These are phyloP conservation scores for Grus americana DNA, from an alignment of 2,113 vertebrate genomes.

Conservation along the genomic window DNA sequence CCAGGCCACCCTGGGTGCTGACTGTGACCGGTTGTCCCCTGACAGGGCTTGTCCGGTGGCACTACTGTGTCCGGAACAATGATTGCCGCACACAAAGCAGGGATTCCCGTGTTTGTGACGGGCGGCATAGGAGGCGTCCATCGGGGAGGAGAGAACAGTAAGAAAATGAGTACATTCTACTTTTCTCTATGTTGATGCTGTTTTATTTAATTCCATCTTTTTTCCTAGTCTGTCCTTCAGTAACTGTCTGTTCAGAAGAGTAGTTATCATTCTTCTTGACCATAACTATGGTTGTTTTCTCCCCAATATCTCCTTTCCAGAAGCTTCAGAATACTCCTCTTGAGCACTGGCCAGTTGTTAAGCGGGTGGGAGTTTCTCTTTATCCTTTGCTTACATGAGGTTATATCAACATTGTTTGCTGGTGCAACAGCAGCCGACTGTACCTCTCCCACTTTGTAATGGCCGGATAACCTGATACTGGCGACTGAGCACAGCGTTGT, in stretches of 20 bases:
- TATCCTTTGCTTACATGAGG: background rate
- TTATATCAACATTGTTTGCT: background rate
- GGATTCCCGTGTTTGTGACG: constrained; percentile 87
- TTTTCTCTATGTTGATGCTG: background rate
- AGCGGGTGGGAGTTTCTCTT: background rate
- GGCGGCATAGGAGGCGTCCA: constrained; percentile 92
- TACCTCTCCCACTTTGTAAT: background rate
- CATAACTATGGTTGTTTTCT: background rate
- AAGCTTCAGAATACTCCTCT: background rate
- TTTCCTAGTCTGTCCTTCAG: background rate
- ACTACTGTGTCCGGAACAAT: constrained; percentile 90
- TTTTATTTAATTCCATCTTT: background rate
- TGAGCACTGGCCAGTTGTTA: background rate
- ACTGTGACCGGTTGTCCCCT: background rate
- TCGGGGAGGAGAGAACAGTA: constrained; percentile 85
- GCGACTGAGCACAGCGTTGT: background rate
- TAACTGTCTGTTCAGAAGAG: background rate
- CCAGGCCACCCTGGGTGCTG: background rate
- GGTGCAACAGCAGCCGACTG: background rate
- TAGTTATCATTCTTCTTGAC: background rate
- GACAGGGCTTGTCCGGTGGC: constrained; percentile 85
- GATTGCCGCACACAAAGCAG: constrained; percentile 83
- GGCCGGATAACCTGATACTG: background rate
- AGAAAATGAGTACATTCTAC: constrained; percentile 24
- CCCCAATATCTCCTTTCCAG: background rate